Base-by-base conservation (phyloP, 2,113 vertebrate genomes). In the Laticauda colubrina region DNA sequence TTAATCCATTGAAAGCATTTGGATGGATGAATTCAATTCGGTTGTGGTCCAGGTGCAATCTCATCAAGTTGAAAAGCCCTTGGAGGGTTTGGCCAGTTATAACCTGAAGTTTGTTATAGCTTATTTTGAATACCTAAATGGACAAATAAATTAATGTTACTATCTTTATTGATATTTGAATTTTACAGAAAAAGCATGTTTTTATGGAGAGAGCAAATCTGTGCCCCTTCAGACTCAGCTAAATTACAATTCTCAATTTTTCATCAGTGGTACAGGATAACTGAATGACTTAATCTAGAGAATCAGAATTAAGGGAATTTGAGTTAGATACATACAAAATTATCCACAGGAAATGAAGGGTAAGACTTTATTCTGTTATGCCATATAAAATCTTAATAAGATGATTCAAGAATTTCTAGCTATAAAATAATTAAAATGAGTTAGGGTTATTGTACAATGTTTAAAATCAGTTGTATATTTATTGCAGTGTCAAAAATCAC, bases 31-130 rank as follows among this genome's bases (percentile, higher is more conserved):
- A 98, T 93, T 98, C 98, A 59, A 99, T 97, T 75, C 85, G 96
- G 96, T 99, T 99, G 97, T 99, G 99, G 95, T 99, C 99, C 93
- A 99, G 43, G 93, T 99, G 98, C 43, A 99, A 94, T 87, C 99
- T 95, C 93, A 98, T 94, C 93, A 99, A 69, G 23, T 94, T 96
- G 92, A 97, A 97, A 64, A 99, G 98, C 1, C 99, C 99, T 85
- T 94, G 97, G 7, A 99, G 97, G 0, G 98, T 97, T 10, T 95
- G 95, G 0, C 96, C 94, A 75, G 95, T 97, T 92, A 99, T 92
- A 87, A 97, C 96, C 6, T 96, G 97, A 69, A 99, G 94, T 90
- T 99, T 98, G 95, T 99, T 99, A 96, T 99, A 99, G 97, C 99
- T 99, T 56, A 99, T 96, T 95, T 99, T 99, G 96, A 99, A 97